Evolutionary conservation across 2,888 invertebrate genomes (phyloP), one percentile per base, ranked within the genome.

Genomic region (Orthosia gothica): DNA sequence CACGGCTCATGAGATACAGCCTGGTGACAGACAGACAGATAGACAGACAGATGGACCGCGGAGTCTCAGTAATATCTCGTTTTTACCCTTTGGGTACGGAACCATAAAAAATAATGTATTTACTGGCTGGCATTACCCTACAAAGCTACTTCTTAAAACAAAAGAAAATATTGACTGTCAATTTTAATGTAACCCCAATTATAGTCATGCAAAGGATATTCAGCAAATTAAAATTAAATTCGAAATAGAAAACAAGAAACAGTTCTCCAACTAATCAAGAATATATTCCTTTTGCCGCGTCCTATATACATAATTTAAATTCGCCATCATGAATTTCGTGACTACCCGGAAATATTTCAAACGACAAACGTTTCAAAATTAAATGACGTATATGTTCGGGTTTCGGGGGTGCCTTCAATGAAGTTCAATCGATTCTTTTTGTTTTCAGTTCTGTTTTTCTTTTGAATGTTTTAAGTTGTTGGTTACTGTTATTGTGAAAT

Each of bases 251-350:
- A 49, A 61, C 47, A 71, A 71, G 40, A 47, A 68, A 49, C 18
- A 18, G 13, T 79, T 72, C 23, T 49, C 23, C 9, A 59, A 50
- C 63, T 67, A 75, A 61, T 83, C 49, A 81, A 87, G 85, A 90
- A 91, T 63, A 67, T 54, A 88, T 89, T 90, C 87, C 87, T 83
- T 82, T 83, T 89, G 90, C 88, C 89, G 87, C 85, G 92, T 88
- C 90, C 92, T 89, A 93, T 85, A 92, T 92, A 93, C 93, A 92
- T 93, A 93, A 92, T 88, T 92, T 92, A 91, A 89, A 87, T 79
- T 87, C 84, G 79, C 88, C 88, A 89, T 90, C 90, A 89, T 87
- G 85, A 84, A 89, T 89, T 90, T 87, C 91, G 89, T 91, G 90
- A 89, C 89, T 82, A 87, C 88, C 90, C 88, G 91, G 87, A 90